Evolutionary conservation across 2,888 invertebrate genomes (phyloP), one percentile per base, ranked within the genome.

Genomic region (Leptogaster cylindrica): DNA sequence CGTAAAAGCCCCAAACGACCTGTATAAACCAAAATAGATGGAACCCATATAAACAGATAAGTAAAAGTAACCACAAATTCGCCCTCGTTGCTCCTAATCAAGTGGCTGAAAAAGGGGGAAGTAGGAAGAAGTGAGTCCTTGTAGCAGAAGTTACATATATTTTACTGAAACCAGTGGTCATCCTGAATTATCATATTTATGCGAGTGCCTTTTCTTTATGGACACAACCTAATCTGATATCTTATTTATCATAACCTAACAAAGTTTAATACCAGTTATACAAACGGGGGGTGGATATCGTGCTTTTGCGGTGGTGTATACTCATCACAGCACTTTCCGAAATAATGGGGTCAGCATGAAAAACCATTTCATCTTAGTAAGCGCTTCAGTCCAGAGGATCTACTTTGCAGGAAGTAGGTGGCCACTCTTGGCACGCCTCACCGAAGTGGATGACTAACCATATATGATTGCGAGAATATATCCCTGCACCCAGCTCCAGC

Each of bases 191-290:
- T 70, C 70, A 70, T 70, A 70, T 70, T 68, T 70, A 70, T 70
- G 65, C 63, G 70, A 66, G 28, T 68, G 64, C 55, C 46, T 55
- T 65, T 70, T 70, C 66, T 70, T 70, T 70, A 66, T 67, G 65
- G 52, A 66, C 65, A 63, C 66, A 66, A 68, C 64, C 70, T 61
- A 68, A 70, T 70, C 70, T 66, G 70, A 70, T 70, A 66, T 68
- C 70, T 70, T 70, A 68, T 70, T 70, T 70, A 70, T 70, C 70
- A 70, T 70, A 70, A 70, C 68, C 61, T 63, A 70, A 68, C 66
- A 66, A 70, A 70, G 68, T 70, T 70, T 70, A 67, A 67, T 67
- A 67, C 67, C 67, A 61, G 61, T 67, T 67, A n/a, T n/a, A 28
- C 25, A 55, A 50, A 33, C 20, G 14, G 64, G 31, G 44, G 33